Conservation (phyloP, 2,113 vertebrate species). For the Cynocephalus volans region DNA sequence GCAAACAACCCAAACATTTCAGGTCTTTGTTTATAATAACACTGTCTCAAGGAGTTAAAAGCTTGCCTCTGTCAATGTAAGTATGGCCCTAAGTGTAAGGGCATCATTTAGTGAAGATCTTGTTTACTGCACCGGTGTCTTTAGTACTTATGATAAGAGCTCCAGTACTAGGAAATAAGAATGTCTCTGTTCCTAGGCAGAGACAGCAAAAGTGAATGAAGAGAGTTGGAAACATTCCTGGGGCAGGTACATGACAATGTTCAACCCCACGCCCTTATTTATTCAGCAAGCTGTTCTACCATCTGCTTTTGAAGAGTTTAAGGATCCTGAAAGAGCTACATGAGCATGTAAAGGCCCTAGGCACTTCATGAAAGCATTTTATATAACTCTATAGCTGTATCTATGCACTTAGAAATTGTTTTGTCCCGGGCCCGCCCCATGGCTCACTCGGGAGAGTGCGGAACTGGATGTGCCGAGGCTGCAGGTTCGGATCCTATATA, state of each 20-base stretch:
- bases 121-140: neutral
- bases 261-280: constrained; percentile 30
- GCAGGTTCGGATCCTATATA: too few relatives aligned
- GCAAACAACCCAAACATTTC: constrained; percentile 32
- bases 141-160: neutral
- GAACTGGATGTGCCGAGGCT: too few relatives aligned
- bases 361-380: neutral
- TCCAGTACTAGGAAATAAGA: neutral
- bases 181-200: neutral
- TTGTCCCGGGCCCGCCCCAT: neutral
- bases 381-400: neutral
- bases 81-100: neutral
- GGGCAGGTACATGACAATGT: neutral
- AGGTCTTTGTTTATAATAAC: constrained; percentile 17
- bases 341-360: neutral
- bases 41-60: neutral
- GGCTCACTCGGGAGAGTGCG: too few relatives aligned
- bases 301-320: constrained; percentile 59
- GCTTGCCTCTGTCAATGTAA: neutral
- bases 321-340: constrained; percentile 10
- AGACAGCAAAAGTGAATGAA: neutral
- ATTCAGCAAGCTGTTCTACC: constrained; percentile 54
- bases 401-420: neutral
- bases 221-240: neutral
- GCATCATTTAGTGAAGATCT: neutral